Evolutionary conservation across 2,113 vertebrate species (phyloP).

Genomic region (Fukomys damarensis): DNA sequence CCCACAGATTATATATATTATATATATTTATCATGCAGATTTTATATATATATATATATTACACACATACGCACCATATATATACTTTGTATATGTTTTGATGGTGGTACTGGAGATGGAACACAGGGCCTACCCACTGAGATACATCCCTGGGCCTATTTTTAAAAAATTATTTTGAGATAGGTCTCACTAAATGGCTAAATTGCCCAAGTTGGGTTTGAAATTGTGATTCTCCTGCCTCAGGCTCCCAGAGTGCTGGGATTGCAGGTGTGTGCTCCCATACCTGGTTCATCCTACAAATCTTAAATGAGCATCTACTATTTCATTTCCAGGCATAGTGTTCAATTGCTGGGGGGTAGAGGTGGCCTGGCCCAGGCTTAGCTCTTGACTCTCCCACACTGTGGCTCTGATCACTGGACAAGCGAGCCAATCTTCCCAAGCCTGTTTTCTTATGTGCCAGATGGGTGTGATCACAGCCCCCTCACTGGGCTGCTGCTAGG

Average conservation of each 20-base stretch:
- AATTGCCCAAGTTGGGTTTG: background rate
- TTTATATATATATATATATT: too few relatives aligned
- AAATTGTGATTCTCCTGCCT: background rate
- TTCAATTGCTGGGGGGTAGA: background rate
- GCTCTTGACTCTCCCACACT: background rate
- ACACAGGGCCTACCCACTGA: background rate
- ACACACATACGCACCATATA: too few relatives aligned
- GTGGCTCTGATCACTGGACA: background rate
- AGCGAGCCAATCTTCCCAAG: background rate
- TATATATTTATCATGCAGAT: too few relatives aligned
- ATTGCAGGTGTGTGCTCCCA: background rate
- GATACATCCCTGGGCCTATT: background rate
- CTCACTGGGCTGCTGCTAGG: background rate
- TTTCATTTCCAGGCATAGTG: background rate
- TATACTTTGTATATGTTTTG: background rate
- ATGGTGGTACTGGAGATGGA: background rate
- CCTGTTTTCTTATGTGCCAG: background rate
- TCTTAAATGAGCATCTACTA: background rate
- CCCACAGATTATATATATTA: background rate
- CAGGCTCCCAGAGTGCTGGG: background rate
- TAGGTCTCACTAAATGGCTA: background rate
- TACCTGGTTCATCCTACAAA: too few relatives aligned
- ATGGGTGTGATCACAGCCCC: background rate
- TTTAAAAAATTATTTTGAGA: background rate
- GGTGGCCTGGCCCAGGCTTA: background rate